Evolutionary conservation across 2,888 invertebrate species (phyloP), one percentile per base, ranked within the genome.

Genomic region (Operophtera brumata): DNA sequence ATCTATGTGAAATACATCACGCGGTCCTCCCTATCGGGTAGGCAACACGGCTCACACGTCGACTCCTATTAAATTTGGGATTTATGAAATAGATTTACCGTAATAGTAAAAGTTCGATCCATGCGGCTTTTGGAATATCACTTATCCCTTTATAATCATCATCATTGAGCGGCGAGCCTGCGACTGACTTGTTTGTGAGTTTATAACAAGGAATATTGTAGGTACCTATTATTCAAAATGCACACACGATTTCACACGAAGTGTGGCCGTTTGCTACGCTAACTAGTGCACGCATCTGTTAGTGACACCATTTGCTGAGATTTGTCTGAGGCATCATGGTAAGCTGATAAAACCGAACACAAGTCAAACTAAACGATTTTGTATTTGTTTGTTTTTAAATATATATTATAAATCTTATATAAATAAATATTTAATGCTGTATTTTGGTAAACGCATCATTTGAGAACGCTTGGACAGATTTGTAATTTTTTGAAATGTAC

Each of bases 221-320:
- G n/a, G n/a, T n/a, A 83, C 84, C 80, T 82, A 81, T 84, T 83
- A 86, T 84, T 84, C 83, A 85, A 81, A 82, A 78, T 71, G 78
- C 71, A 61, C 61, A 62, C 66, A 51, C 48, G 63, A 60, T 20
- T 54, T n/a, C n/a, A n/a, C n/a, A n/a, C n/a, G n/a, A n/a, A n/a
- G 62, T 59, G 69, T 64, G 75, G 71, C 69, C 69, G 59, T 70
- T 77, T 75, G 75, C 75, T 77, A 77, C 75, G 64, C 54, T 59
- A 66, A 64, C 69, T 68, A 70, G 69, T 68, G 67, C 71, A 74
- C 78, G 75, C 72, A 70, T 77, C 76, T 48, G 73, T 75, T 80
- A 84, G 84, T 80, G 79, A 75, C 69, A 70, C 75, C 76, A 82
- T 84, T 85, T 85, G 71, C 71, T 64, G 77, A 70, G 45, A 51